A percentile compares a stretch with the other conserved stretches of the same genome.
Evolutionary conservation across 2,888 invertebrate genomes (phyloP).

Genomic region (Trachelus iudaicus): DNA sequence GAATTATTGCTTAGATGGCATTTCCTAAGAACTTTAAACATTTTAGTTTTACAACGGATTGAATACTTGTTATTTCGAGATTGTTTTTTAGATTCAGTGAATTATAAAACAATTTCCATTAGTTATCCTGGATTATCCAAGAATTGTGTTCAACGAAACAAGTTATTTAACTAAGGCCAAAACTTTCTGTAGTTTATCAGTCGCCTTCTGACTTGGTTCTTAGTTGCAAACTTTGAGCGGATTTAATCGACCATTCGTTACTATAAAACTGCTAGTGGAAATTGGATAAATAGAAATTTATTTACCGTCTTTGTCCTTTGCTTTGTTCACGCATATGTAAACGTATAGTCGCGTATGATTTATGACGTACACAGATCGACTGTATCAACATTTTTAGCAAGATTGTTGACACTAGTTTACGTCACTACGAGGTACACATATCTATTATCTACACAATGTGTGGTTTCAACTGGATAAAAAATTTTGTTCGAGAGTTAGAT

Average conservation of each 20-base stretch:
- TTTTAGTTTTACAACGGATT: not conserved
- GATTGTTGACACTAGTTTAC: not conserved
- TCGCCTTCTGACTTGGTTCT: not conserved
- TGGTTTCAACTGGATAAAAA: not conserved
- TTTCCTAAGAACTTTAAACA: not conserved
- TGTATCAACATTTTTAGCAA: slow-evolving; percentile 21
- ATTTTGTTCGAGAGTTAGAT: not conserved
- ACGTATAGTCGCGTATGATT: slow-evolving; percentile 15
- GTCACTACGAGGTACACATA: not conserved
- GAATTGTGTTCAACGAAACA: not conserved
- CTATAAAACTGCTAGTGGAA: not conserved
- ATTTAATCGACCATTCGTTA: not conserved
- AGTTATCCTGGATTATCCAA: not conserved
- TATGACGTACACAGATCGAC: slow-evolving; percentile 26
- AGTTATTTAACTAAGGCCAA: not conserved
- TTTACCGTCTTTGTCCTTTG: slow-evolving; percentile 3
- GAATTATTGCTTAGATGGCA: not conserved
- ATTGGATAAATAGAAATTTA: slow-evolving; percentile 3
- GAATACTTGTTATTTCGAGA: not conserved
- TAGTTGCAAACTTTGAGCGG: not conserved
- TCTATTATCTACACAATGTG: not conserved
- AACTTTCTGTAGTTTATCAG: not conserved
- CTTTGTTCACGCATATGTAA: slow-evolving; percentile 2
- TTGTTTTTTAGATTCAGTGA: not conserved
- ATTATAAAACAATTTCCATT: not conserved